Conservation (phyloP, 2,113 vertebrate genomes). For the Cygnus buccinator region DNA sequence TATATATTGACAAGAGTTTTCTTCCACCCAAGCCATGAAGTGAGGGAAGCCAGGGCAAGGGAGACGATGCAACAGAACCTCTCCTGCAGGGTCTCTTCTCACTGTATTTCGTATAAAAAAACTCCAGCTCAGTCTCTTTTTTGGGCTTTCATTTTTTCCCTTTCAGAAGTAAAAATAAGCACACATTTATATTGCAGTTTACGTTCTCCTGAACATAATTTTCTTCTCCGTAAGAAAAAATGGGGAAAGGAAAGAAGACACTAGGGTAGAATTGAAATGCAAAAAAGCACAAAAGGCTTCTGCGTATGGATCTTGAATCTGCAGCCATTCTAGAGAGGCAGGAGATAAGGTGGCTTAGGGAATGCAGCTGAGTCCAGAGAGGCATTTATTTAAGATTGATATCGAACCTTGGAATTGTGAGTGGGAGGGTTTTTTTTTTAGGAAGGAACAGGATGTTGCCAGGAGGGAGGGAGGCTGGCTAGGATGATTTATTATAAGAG, state of each 20-base stretch:
- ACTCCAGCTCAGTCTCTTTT: background rate
- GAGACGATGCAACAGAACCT: background rate
- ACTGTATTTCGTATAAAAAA: background rate
- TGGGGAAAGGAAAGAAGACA: background rate
- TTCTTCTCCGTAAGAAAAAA: background rate
- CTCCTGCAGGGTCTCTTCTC: background rate
- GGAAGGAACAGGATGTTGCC: constrained; percentile 75
- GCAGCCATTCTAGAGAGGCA: constrained; percentile 47
- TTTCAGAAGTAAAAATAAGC: background rate
- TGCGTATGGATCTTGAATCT: constrained; percentile 49
- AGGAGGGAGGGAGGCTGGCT: constrained; percentile 52
- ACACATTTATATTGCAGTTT: background rate
- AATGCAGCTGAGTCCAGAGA: constrained; percentile 46
- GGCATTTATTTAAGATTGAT: constrained; percentile 78
- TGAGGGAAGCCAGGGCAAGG: background rate
- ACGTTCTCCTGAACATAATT: background rate
- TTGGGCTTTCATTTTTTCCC: background rate
- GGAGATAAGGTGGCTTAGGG: constrained; percentile 71
- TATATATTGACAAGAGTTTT: background rate
- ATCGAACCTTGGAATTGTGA: constrained; percentile 70
- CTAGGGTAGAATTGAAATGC: constrained; percentile 45
- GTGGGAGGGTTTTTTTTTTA: constrained; percentile 61
- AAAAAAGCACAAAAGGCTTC: background rate
- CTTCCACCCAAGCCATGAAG: background rate
- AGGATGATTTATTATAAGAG: constrained; percentile 47